A percentile compares a stretch with the other conserved stretches of the same genome.
Conservation (phyloP, 1,140 invertebrate genomes). For the Cecropterus lyciades region DNA sequence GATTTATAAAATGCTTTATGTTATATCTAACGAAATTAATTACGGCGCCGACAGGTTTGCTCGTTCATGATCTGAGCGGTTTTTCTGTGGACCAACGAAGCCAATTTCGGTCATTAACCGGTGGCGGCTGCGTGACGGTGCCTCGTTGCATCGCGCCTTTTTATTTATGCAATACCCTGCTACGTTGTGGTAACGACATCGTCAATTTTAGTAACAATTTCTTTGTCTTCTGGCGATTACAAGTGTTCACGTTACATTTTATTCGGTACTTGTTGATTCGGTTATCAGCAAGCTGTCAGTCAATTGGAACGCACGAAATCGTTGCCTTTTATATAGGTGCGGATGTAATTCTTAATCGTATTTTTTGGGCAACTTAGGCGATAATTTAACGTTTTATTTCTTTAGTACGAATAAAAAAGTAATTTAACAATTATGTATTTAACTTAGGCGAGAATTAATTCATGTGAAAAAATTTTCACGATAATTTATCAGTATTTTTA, state of each 20-base stretch:
- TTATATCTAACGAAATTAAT: constrained; percentile 8
- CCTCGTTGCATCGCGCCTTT: constrained; percentile 5
- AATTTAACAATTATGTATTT: background rate
- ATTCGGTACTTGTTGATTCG: background rate
- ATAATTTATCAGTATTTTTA: background rate
- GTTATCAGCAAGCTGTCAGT: constrained; percentile 3
- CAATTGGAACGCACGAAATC: constrained; percentile 12
- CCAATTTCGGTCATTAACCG: constrained; percentile 26
- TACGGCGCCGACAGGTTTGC: background rate
- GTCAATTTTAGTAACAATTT: background rate
- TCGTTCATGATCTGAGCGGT: background rate
- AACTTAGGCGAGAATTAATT: background rate
- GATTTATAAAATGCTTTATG: background rate
- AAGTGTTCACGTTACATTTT: constrained; percentile 4
- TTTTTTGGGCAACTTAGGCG: background rate
- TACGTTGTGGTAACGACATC: constrained; percentile 11
- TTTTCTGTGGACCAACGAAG: constrained; percentile 5
- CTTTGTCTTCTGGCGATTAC: constrained; percentile 8
- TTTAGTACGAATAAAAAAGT: background rate
- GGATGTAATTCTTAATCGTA: background rate
- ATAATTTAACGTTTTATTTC: background rate
- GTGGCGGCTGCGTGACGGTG: constrained; percentile 5
- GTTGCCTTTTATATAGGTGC: background rate
- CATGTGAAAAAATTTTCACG: background rate
- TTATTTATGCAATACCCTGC: constrained; percentile 17